Base-by-base conservation (phyloP, 2,888 invertebrate species). In the Polydrusus cervinus region DNA sequence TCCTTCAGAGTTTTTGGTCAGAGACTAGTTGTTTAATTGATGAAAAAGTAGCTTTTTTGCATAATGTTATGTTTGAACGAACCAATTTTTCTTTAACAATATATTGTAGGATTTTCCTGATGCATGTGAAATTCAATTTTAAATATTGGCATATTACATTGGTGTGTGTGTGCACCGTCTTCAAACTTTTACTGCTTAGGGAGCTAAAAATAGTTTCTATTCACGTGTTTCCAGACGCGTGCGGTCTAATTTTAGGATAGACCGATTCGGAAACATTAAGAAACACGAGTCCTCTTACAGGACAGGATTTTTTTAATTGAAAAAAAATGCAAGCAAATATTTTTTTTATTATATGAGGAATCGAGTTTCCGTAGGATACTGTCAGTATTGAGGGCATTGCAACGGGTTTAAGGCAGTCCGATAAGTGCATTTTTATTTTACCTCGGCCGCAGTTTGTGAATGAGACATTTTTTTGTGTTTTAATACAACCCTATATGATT, bases 201-300 rank as follows among this genome's bases (percentile, higher is more conserved):
- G 34, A 61, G n/a, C 69, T 49, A 49, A 70, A 61, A 70, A 70
- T 70, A 70, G 60, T 57, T 18, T 43, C 16, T 45, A 49, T 70
- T 70, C 61, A 70, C 61, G 51, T 61, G 60, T 61, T 61, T 30
- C 43, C 55, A 18, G 69, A 70, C 69, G 69, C 69, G 69, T 70
- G 69, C 60, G 43, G 61, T 61, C 60, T 70, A 70, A 70, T 49
- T 61, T 70, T 70, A 70, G 61, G 38, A 34, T 18, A 34, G 49
- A 34, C 69, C 16, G 57, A 18, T 60, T 60, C 38, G 38, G 57
- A 60, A 60, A 38, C 61, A 49, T 60, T 69, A 14, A n/a, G 38
- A 61, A 70, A 70, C 45, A 47, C 34, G 61, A 57, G n/a, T 57
- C 18, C 11, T 10, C 57, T 9, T 38, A 57, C 57, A 57, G 57